Conservation (phyloP, 2,888 invertebrate species). For the Synergus gifuensis region DNA sequence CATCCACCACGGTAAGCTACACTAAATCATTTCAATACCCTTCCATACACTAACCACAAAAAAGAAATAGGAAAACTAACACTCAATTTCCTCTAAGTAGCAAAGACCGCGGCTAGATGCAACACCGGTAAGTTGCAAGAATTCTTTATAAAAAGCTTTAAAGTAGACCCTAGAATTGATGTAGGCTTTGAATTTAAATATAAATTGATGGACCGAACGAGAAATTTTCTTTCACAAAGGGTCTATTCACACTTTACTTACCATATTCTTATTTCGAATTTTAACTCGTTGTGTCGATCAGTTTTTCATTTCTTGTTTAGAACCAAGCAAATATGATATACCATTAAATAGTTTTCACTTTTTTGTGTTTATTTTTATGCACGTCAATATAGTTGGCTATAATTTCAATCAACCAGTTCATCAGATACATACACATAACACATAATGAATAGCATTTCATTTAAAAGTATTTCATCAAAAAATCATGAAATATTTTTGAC, state of each 20-base stretch:
- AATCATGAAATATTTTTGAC: too few relatives aligned
- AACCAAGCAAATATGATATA: too few relatives aligned
- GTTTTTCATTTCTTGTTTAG: too few relatives aligned
- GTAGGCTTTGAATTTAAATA: background rate
- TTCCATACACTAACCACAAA: background rate
- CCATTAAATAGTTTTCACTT: too few relatives aligned
- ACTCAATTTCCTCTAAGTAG: slow-evolving; percentile 37
- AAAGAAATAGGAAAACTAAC: slow-evolving; percentile 15
- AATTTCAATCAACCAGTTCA: too few relatives aligned
- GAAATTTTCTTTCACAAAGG: slow-evolving; percentile 2
- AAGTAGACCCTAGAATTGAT: slow-evolving; percentile 8
- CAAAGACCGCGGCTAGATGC: slow-evolving; percentile 39
- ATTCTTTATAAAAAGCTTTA: slow-evolving; percentile 14
- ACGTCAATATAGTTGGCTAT: too few relatives aligned
- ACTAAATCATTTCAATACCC: slow-evolving; percentile 38
- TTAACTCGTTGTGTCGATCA: too few relatives aligned
- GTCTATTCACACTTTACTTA: background rate
- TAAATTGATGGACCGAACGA: background rate
- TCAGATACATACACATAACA: too few relatives aligned
- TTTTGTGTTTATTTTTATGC: too few relatives aligned
- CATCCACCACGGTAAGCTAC: slow-evolving; percentile 86
- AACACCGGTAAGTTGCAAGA: slow-evolving; percentile 40
- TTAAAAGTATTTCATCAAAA: too few relatives aligned
- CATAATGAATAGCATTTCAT: too few relatives aligned
- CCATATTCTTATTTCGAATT: too few relatives aligned